Evolutionary conservation across 2,113 vertebrate genomes (phyloP).

Genomic region (Cebidichthys violaceus): DNA sequence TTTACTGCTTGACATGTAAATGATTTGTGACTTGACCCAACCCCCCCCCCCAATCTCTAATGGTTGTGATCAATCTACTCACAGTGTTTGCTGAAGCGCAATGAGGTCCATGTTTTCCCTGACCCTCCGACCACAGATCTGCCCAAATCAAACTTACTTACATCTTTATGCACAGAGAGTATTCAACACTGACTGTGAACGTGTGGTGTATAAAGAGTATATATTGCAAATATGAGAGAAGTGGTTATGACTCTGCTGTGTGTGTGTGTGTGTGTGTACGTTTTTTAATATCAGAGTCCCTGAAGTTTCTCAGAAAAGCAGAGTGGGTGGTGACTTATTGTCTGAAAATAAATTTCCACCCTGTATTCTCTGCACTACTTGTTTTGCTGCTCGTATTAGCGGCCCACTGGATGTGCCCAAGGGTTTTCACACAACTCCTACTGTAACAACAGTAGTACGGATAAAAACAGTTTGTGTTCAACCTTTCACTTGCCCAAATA

Average conservation of each 20-base stretch:
- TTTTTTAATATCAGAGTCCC: conserved; percentile 58
- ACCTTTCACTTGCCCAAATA: conserved; percentile 57
- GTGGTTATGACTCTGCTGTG: conserved; percentile 27
- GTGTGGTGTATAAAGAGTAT: neutral
- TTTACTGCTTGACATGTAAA: neutral
- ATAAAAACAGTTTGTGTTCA: conserved; percentile 50
- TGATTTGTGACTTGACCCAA: neutral
- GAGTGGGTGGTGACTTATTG: conserved; percentile 61
- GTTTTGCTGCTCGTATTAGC: conserved; percentile 57
- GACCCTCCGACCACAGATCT: neutral
- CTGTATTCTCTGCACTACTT: conserved; percentile 40
- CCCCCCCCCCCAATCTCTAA: neutral
- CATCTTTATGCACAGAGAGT: neutral
- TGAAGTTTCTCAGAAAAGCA: conserved; percentile 44
- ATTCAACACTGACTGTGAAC: neutral
- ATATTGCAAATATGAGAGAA: conserved; percentile 7
- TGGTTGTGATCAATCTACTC: neutral
- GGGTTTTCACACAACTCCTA: conserved; percentile 59
- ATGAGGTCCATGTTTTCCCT: neutral
- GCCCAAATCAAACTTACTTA: neutral
- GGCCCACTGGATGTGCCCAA: conserved; percentile 60
- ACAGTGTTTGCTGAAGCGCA: neutral
- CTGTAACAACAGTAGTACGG: conserved; percentile 46
- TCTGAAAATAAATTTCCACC: conserved; percentile 60
- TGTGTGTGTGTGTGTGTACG: neutral